phyloP scores from a whole-genome alignment of 1,140 invertebrate species.

The Marisa cornuarietis region DNA sequence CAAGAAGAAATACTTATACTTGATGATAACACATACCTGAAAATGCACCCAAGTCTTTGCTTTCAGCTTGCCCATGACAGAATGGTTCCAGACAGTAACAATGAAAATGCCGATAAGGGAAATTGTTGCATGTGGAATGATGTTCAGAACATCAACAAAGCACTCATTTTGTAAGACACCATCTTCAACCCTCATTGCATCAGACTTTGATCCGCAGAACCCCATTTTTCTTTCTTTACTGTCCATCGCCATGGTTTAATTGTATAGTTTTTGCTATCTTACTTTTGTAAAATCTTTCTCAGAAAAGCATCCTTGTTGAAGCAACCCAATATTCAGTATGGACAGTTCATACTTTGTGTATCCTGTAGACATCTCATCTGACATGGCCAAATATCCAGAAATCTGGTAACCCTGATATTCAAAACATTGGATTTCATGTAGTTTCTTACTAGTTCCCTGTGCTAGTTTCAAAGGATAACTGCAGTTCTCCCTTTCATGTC shows the following conservation, averaged over 20 bases:
- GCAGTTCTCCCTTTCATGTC: too few species aligned
- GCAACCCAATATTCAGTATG: too few species aligned
- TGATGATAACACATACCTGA: slow-evolving; percentile 10
- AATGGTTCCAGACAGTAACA: slow-evolving; percentile 57
- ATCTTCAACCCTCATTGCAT: slow-evolving; percentile 53
- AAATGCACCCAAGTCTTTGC: slow-evolving; percentile 63
- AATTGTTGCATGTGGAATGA: slow-evolving; percentile 58
- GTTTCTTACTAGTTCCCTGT: too few species aligned
- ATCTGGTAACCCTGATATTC: too few species aligned
- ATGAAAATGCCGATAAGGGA: slow-evolving; percentile 55
- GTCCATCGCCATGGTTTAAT: background rate
- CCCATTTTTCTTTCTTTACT: slow-evolving; percentile 37
- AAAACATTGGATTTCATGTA: too few species aligned
- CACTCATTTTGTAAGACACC: slow-evolving; percentile 61
- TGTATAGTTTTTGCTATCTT: background rate
- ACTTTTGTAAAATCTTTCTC: too few species aligned
- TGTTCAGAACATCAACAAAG: slow-evolving; percentile 61
- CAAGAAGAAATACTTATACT: too few species aligned
- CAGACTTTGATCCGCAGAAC: slow-evolving; percentile 53
- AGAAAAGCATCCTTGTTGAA: too few species aligned
- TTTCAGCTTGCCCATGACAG: slow-evolving; percentile 55
- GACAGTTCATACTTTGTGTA: too few species aligned
- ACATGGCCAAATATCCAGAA: too few species aligned
- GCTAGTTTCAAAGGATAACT: too few species aligned
- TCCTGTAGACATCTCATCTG: too few species aligned